Evolutionary conservation across 2,113 vertebrate genomes (phyloP).

Genomic region (Cathartes aura): DNA sequence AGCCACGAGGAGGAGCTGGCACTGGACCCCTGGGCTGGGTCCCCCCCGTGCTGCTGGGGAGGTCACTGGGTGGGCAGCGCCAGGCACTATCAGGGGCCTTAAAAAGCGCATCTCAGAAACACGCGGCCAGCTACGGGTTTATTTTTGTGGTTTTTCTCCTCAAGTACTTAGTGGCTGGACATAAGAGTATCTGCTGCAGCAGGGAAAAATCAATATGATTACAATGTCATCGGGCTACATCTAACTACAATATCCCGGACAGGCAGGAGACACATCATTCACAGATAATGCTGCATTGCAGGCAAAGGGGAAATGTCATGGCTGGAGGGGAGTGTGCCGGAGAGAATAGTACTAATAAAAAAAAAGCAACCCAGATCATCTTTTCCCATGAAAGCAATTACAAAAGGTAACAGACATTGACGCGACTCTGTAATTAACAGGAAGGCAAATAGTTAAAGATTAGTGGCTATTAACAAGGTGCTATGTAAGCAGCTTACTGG

Average conservation of each 20-base stretch:
- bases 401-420: background rate
- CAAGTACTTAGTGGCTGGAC: background rate
- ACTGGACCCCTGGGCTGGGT: rapidly evolving
- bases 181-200: background rate
- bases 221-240: constrained; percentile 1
- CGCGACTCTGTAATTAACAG: background rate
- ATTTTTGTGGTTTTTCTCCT: background rate
- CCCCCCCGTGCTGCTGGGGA: rapidly evolving
- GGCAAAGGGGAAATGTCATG: background rate
- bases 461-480: background rate
- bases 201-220: constrained; percentile 46
- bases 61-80: rapidly evolving
- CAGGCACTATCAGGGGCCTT: too few species aligned
- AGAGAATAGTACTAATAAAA: rapidly evolving
- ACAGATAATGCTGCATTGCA: background rate
- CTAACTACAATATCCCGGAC: background rate
- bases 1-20: rapidly evolving
- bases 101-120: rapidly evolving
- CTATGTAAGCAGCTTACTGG: background rate
- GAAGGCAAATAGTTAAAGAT: background rate
- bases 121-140: background rate
- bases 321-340: background rate
- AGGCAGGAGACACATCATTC: background rate
- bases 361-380: background rate
- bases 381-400: background rate